Base-by-base conservation (phyloP, 2,888 invertebrate species). In the Herminia tarsipennalis region DNA sequence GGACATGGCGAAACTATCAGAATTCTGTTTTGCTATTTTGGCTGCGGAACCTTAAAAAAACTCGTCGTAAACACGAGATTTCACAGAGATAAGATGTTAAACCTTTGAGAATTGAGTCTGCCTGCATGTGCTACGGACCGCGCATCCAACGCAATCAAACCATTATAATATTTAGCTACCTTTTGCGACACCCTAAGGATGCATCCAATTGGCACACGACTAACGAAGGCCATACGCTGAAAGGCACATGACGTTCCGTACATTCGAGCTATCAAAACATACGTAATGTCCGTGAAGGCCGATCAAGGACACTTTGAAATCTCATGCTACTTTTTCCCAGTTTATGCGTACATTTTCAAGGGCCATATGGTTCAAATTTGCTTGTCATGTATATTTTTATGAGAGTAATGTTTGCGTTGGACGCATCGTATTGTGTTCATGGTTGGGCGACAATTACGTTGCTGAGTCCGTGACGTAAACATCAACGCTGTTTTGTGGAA, bases 341-440 rank as follows among this genome's bases (percentile, higher is more conserved):
- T 50, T 10, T 32, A 30, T 18, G 35, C 30, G 24, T 58, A 41
- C 32, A 18, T n/a, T 45, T 43, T 44, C 20, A 17, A 33, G 5
- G 8, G 14, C 18, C 9, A 25, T 46, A 68, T 33, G 52, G 68
- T 64, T 39, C 10, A 52, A 33, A 53, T 56, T 58, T n/a, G 48
- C 24, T 30, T 54, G 49, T 2, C 17, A 14, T 16, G 38, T 44
- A 43, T 44, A 43, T 57, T 40, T 42, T 30, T 54, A 29, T 55
- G 36, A 30, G 54, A 32, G 43, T 41, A 56, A 47, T 44, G 33
- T 51, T 48, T 48, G 51, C 32, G 42, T 40, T 42, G 58, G 46
- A 54, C 56, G 41, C 65, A 64, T 68, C 61, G 55, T 76, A 78
- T 76, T 75, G 78, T 81, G 74, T 76, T 80, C 78, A 81, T 70